These are phyloP conservation scores for Felis chaus DNA, from an alignment of 2,113 vertebrate genomes.

Conservation along the genomic window DNA sequence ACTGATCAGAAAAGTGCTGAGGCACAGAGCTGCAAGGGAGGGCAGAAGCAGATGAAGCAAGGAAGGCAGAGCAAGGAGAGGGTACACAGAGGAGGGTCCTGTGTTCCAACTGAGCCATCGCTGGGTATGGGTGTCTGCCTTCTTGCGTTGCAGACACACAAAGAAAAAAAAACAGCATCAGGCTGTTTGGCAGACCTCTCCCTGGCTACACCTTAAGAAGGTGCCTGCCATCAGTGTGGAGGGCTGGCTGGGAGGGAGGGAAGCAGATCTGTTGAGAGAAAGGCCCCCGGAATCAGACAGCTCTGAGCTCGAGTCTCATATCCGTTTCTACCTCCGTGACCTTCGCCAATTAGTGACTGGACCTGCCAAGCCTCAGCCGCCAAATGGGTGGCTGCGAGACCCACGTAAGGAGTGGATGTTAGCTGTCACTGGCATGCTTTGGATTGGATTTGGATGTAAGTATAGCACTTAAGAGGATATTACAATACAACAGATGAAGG, in stretches of 20 bases:
- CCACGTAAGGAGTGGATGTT: background rate
- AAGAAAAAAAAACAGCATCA: background rate
- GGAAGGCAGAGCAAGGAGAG: fast-evolving
- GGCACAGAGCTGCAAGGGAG: too few species aligned
- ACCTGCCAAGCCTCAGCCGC: background rate
- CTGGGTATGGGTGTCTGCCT: background rate
- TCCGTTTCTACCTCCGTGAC: background rate
- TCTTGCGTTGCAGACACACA: background rate
- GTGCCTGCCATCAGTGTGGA: background rate
- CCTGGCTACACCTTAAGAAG: background rate
- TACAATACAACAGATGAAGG: background rate
- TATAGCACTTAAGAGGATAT: background rate
- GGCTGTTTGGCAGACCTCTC: background rate
- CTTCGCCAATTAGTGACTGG: background rate
- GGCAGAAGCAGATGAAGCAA: too few species aligned
- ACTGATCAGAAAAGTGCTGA: background rate
- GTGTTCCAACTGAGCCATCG: background rate
- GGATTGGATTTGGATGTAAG: background rate
- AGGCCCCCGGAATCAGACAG: background rate
- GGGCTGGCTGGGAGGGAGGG: background rate
- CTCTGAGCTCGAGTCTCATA: background rate
- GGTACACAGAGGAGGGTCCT: background rate
- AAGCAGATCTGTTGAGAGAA: background rate
- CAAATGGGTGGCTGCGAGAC: background rate
- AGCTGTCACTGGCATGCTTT: background rate